Conservation (phyloP, 2,888 invertebrate genomes). For the Alviniconcha strummeri region DNA sequence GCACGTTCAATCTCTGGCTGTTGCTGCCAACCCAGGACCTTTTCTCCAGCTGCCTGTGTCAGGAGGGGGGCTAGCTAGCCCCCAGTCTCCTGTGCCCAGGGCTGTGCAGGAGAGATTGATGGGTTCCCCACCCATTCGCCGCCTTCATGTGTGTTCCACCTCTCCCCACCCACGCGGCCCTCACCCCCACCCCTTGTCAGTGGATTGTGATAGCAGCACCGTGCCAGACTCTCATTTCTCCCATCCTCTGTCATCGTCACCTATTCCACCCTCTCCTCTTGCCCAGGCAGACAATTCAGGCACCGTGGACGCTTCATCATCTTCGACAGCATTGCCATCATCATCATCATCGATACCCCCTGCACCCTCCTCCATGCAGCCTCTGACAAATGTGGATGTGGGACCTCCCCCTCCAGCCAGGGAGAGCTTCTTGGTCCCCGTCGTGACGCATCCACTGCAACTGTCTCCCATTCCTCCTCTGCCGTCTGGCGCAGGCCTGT, state of each 20-base stretch:
- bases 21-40: slow-evolving; percentile 6
- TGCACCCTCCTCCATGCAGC: slow-evolving; percentile 22
- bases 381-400: neutral
- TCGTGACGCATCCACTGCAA: slow-evolving; percentile 35
- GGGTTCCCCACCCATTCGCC: slow-evolving; percentile 36
- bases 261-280: slow-evolving; percentile 32
- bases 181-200: slow-evolving; percentile 10
- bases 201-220: slow-evolving; percentile 10
- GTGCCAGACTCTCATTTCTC: neutral
- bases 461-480: slow-evolving; percentile 35
- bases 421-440: slow-evolving; percentile 35
- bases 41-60: slow-evolving; percentile 20
- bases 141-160: slow-evolving; percentile 33
- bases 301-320: slow-evolving; percentile 31
- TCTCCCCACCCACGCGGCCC: slow-evolving; percentile 23
- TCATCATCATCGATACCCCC: slow-evolving; percentile 23
- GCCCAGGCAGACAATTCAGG: slow-evolving; percentile 25
- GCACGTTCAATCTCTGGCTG: neutral
- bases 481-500: slow-evolving; percentile 16
- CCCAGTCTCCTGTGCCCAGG: slow-evolving; percentile 16
- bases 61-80: slow-evolving; percentile 25
- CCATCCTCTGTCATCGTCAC: slow-evolving; percentile 32
- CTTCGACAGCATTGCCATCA: slow-evolving; percentile 35
- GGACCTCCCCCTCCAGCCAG: slow-evolving; percentile 21
- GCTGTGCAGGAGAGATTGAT: slow-evolving; percentile 28